These are phyloP conservation scores for Agrypnus murinus DNA, from an alignment of 2,888 invertebrate genomes.

Conservation along the genomic window DNA sequence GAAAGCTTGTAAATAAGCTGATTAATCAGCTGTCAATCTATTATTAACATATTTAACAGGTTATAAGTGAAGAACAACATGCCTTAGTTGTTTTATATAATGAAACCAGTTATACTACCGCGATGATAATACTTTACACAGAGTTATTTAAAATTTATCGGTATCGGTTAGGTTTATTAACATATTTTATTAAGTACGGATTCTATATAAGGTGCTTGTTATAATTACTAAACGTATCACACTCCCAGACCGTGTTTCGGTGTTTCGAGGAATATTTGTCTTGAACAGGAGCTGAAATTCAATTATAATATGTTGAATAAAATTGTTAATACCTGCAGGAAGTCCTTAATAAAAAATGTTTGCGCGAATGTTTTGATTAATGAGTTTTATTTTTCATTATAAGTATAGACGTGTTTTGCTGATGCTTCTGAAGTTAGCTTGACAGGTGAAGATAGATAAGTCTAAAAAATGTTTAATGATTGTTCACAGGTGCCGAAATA, in stretches of 20 bases:
- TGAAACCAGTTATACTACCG: slow-evolving; percentile 22
- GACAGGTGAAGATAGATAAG: too few species aligned
- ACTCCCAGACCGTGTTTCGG: slow-evolving; percentile 15
- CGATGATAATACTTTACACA: slow-evolving; percentile 15
- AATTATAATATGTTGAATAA: slow-evolving; percentile 6
- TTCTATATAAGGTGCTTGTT: slow-evolving; percentile 19
- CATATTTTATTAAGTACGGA: slow-evolving; percentile 21
- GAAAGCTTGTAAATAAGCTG: slow-evolving; percentile 32
- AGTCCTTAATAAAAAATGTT: neutral
- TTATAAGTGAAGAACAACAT: neutral
- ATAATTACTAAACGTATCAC: slow-evolving; percentile 16
- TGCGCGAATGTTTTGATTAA: slow-evolving; percentile 13
- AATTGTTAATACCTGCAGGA: slow-evolving; percentile 8
- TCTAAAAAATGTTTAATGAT: too few species aligned
- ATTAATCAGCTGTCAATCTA: slow-evolving; percentile 39
- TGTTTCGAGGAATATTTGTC: slow-evolving; percentile 1
- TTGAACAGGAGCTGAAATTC: slow-evolving; percentile 22
- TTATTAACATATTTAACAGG: slow-evolving; percentile 33
- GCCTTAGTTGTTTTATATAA: neutral
- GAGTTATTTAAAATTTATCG: slow-evolving; percentile 21
- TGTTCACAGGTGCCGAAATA: too few species aligned
- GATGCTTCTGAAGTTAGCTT: too few species aligned
- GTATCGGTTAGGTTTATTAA: slow-evolving; percentile 16
- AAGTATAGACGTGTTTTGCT: too few species aligned
- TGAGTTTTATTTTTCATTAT: slow-evolving; percentile 8